Conservation (phyloP, 2,797 vertebrate genomes). For the Yasuhikotakia modesta region DNA sequence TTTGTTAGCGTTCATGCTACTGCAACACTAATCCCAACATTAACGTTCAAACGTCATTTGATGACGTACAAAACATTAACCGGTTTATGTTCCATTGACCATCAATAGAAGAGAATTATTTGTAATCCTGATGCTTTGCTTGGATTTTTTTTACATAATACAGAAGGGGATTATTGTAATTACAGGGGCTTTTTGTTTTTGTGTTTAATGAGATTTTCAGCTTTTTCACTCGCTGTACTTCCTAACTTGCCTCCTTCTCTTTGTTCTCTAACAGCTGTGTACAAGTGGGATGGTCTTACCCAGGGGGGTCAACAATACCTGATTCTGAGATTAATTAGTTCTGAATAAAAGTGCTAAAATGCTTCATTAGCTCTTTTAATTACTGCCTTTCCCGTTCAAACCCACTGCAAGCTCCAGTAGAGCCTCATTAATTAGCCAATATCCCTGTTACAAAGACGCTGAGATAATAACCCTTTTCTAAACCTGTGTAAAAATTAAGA, state of each 20-base stretch:
- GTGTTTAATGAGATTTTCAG: slow-evolving; percentile 64
- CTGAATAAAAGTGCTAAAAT: slow-evolving; percentile 52
- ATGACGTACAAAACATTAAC: not conserved
- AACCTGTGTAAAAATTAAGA: not conserved
- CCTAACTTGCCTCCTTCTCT: slow-evolving; percentile 42
- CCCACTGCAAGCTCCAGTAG: not conserved
- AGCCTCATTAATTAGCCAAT: slow-evolving; percentile 51
- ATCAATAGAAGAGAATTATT: slow-evolving; percentile 47
- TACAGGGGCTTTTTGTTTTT: slow-evolving; percentile 58
- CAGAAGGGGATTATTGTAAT: slow-evolving; percentile 69
- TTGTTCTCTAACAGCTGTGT: slow-evolving; percentile 37
- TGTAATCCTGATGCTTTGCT: slow-evolving; percentile 60
- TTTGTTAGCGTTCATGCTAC: not conserved
- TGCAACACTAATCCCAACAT: slow-evolving; percentile 4
- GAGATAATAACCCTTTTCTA: slow-evolving; percentile 6
- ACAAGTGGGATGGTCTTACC: slow-evolving; percentile 54
- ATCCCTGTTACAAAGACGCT: slow-evolving; percentile 27
- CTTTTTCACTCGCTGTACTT: slow-evolving; percentile 27
- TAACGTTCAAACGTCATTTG: slow-evolving; percentile 1
- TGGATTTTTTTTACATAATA: slow-evolving; percentile 66
- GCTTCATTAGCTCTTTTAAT: slow-evolving; percentile 60
- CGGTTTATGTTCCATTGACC: slow-evolving; percentile 2
- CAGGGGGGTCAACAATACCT: slow-evolving; percentile 53
- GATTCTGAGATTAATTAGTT: slow-evolving; percentile 60
- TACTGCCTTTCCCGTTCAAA: slow-evolving; percentile 51